Base-by-base conservation (phyloP, 2,797 vertebrate genomes). In the Anolis apletophallus region DNA sequence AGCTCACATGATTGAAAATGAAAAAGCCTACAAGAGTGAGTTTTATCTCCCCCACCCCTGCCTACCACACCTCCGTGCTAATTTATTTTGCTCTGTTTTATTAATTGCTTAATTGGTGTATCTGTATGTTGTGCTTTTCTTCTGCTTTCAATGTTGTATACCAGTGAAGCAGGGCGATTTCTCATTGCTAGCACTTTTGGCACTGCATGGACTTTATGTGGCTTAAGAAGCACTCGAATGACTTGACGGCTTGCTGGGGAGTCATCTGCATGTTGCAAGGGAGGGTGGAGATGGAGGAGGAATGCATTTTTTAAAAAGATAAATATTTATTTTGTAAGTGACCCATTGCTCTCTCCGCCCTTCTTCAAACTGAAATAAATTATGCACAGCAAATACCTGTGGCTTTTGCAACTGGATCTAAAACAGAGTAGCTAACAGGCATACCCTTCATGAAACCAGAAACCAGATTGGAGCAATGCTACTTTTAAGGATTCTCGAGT, bases 261-360 rank as follows among this genome's bases (percentile, higher is more conserved):
- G 55, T 64, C 17, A 11, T 82, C 52, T 57, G 81, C 29, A 32
- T 16, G 84, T 87, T 81, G 1, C 6, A 11, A 79, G 50, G 85
- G 1, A 21, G 8, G 57, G 80, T 10, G 32, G 89, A 69, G 11
- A 52, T 36, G 3, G 0, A 17, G 59, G 87, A 83, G 72, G 46
- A 19, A 4, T 1, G 0, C 54, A 16, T 89, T 92, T 90, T 75
- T 88, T 64, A 7, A 21, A 64, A 88, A 87, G 91, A 87, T 90
- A 94, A 94, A 90, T 93, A 90, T 95, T 95, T 75, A 75, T 82
- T 80, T 3, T 91, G 91, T 59, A 74, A 90, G 88, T 0, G 87
- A 85, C 32, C 0, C 0, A n/a, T 85, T 68, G 85, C 68, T 79
- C 34, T 52, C 36, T 40, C 68, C 76, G 9, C 50, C 61, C 87